Percentiles rank a stretch among this genome's conserved stretches.
Evolutionary conservation across 2,113 vertebrate species (phyloP).

Genomic region (Ictalurus furcatus): DNA sequence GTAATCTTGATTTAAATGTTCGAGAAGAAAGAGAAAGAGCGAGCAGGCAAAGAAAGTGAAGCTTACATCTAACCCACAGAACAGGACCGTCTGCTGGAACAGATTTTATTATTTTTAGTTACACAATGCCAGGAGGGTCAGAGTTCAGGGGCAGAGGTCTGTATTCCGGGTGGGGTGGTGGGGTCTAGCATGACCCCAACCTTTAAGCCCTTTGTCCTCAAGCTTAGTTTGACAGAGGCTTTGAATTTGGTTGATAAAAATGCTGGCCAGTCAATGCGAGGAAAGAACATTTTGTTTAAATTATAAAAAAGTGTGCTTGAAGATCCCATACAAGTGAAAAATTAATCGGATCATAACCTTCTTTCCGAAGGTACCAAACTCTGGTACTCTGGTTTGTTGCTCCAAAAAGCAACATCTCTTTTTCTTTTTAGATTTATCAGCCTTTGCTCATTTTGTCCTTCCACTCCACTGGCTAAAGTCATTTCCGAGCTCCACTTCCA

Average conservation of each 20-base stretch:
- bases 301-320: neutral
- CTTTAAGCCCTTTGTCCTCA: conserved; percentile 70
- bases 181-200: conserved; percentile 65
- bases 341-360: neutral
- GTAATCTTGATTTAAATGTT: conserved; percentile 67
- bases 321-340: neutral
- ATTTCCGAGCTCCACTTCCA: conserved; percentile 36
- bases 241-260: conserved; percentile 56
- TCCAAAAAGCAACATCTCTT: neutral
- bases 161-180: conserved; percentile 43
- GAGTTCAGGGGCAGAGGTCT: conserved; percentile 69
- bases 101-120: conserved; percentile 73
- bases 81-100: conserved; percentile 60
- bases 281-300: conserved; percentile 27
- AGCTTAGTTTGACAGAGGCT: conserved; percentile 58
- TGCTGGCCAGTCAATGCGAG: conserved; percentile 49
- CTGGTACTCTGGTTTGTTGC: neutral
- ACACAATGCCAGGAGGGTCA: conserved; percentile 71
- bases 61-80: conserved; percentile 53
- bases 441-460: conserved; percentile 3
- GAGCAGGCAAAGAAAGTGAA: conserved; percentile 29
- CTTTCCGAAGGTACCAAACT: neutral
- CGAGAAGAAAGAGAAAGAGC: conserved; percentile 28
- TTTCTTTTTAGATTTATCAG: conserved; percentile 4
- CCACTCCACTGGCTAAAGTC: conserved; percentile 24